A percentile compares a stretch with the other conserved stretches of the same genome.
Evolutionary conservation across 2,888 invertebrate species (phyloP).

Genomic region (Mellilla xanthometata): DNA sequence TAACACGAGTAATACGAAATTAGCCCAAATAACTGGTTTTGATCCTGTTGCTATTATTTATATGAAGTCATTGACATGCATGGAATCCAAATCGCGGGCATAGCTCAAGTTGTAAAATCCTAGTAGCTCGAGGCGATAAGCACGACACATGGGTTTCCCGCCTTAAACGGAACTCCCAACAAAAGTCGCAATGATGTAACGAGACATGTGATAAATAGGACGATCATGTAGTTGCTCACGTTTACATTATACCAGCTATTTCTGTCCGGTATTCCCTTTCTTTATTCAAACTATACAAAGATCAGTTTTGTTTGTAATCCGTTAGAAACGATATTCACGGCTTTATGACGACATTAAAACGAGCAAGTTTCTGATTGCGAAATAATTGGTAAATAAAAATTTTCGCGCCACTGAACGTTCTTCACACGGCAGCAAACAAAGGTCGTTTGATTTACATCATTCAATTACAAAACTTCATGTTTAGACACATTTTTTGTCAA

Average conservation of each 20-base stretch:
- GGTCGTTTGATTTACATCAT: slow-evolving; percentile 46
- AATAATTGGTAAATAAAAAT: slow-evolving; percentile 59
- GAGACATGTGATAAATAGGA: slow-evolving; percentile 27
- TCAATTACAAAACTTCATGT: slow-evolving; percentile 34
- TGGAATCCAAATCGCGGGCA: slow-evolving; percentile 25
- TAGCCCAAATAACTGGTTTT: slow-evolving; percentile 15
- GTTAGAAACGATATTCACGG: slow-evolving; percentile 21
- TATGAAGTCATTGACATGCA: slow-evolving; percentile 40
- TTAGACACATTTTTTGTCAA: slow-evolving; percentile 29
- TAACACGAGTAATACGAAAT: neutral
- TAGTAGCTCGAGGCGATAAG: slow-evolving; percentile 31
- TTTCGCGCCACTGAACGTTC: slow-evolving; percentile 53
- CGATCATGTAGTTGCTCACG: slow-evolving; percentile 10
- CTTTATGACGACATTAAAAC: slow-evolving; percentile 44
- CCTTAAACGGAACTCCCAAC: slow-evolving; percentile 53
- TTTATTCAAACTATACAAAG: slow-evolving; percentile 5
- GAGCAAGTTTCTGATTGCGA: slow-evolving; percentile 55
- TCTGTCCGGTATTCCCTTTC: slow-evolving; percentile 16
- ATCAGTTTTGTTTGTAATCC: slow-evolving; percentile 17
- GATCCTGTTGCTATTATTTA: slow-evolving; percentile 15
- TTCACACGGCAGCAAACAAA: slow-evolving; percentile 48
- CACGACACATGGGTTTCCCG: slow-evolving; percentile 53
- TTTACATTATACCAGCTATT: slow-evolving; percentile 8
- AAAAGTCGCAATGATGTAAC: slow-evolving; percentile 49
- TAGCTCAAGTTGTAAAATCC: slow-evolving; percentile 38